These are phyloP conservation scores for Mesocentrotus franciscanus DNA, from an alignment of 53 echinoderm and acorn worm species.

Conservation along the genomic window DNA sequence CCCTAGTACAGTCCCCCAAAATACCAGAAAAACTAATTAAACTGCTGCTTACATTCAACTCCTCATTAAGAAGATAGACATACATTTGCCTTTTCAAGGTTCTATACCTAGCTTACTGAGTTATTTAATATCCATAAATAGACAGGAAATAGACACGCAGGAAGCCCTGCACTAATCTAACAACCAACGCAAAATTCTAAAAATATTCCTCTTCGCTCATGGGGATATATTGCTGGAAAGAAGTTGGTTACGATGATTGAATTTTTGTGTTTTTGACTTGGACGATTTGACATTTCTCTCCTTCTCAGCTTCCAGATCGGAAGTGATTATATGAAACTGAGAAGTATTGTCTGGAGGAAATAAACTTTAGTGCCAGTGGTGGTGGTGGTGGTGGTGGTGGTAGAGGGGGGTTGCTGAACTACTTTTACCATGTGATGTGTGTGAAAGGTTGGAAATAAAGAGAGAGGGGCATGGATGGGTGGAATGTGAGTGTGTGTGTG, in stretches of 20 bases:
- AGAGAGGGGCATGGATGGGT: too few relatives aligned
- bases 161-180: neutral
- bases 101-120: neutral
- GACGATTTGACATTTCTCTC: neutral
- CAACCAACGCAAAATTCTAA: neutral
- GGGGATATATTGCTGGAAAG: neutral
- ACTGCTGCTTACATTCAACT: neutral
- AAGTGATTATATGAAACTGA: neutral
- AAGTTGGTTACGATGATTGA: neutral
- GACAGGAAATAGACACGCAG: neutral
- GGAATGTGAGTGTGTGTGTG: too few relatives aligned
- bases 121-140: conserved; percentile 27
- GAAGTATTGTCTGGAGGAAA: neutral
- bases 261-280: neutral
- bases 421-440: neutral
- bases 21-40: too few relatives aligned
- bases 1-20: too few relatives aligned
- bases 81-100: neutral
- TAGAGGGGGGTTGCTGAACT: neutral
- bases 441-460: neutral
- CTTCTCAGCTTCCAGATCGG: neutral
- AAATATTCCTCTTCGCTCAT: neutral
- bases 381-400: neutral
- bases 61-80: neutral
- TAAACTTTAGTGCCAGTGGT: neutral